A percentile compares a stretch with the other conserved stretches of the same genome.
Evolutionary conservation across 2,888 invertebrate species (phyloP).

Genomic region (Tiphia femorata): DNA sequence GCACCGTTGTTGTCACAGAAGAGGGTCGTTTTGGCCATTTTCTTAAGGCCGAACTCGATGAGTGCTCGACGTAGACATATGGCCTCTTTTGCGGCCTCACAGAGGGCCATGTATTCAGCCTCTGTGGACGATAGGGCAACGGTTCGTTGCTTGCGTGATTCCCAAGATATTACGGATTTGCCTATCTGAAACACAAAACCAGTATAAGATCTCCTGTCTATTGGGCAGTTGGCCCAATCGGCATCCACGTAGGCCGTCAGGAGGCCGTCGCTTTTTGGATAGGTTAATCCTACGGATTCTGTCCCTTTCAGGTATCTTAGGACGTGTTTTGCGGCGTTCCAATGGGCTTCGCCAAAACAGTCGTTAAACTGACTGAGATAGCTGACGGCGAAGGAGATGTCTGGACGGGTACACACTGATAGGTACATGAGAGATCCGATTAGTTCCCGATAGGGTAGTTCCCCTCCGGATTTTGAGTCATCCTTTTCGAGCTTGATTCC

Average conservation of each 20-base stretch:
- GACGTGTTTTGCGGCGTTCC: background rate
- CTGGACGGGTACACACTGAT: background rate
- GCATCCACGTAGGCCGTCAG: background rate
- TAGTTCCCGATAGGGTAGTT: background rate
- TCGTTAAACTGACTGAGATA: background rate
- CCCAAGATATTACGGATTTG: background rate
- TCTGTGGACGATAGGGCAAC: background rate
- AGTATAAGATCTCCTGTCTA: background rate
- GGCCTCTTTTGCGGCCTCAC: background rate
- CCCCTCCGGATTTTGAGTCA: background rate
- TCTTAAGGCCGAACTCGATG: background rate
- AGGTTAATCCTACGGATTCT: background rate
- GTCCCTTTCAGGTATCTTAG: background rate
- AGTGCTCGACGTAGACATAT: background rate
- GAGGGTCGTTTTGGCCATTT: accelerated
- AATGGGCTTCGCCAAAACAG: background rate
- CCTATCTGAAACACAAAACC: background rate
- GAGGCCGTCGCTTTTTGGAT: background rate
- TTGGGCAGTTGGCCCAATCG: background rate
- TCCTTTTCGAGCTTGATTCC: background rate
- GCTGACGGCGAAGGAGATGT: background rate
- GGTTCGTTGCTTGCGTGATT: background rate
- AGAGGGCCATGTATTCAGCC: background rate
- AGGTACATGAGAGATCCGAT: slow-evolving; percentile 7
- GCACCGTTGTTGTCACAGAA: background rate